Evolutionary conservation across 1,140 invertebrate species (phyloP).

Genomic region (Dinoponera quadriceps): DNA sequence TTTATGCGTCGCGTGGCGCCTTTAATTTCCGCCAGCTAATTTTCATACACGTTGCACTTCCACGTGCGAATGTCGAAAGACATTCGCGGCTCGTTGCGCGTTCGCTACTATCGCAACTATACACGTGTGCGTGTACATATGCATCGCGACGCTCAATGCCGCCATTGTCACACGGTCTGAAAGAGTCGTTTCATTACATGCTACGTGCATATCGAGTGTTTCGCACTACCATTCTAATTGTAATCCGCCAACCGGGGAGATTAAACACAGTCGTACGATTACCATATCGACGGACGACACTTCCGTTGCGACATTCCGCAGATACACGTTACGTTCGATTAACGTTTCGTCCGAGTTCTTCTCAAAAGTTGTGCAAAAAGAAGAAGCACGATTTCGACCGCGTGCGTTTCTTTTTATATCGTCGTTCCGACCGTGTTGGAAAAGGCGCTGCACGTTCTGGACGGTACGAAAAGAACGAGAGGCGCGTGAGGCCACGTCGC

Average conservation of each 20-base stretch:
- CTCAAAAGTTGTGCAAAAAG: conserved; percentile 15
- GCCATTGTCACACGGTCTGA: conserved; percentile 29
- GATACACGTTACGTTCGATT: conserved; percentile 23
- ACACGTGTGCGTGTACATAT: conserved; percentile 1
- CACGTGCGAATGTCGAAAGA: conserved; percentile 26
- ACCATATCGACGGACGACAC: conserved; percentile 1
- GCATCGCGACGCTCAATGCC: conserved; percentile 27
- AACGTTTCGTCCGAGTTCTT: neutral
- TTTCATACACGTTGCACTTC: conserved; percentile 23
- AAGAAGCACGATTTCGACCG: neutral
- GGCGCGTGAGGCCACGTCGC: conserved; percentile 41
- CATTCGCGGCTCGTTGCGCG: neutral
- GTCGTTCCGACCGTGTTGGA: neutral
- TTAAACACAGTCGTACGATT: conserved; percentile 34
- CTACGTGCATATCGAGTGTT: conserved; percentile 36
- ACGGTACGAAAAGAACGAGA: conserved; percentile 32
- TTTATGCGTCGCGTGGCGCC: neutral
- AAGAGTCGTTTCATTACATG: conserved; percentile 48
- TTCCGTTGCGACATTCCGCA: conserved; percentile 21
- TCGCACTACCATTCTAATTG: conserved; percentile 65
- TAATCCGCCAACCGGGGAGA: conserved; percentile 59
- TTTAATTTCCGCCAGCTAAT: conserved; percentile 17
- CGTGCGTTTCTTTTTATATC: too few relatives aligned
- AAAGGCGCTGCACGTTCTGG: conserved; percentile 13
- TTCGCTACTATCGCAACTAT: conserved; percentile 7